A percentile compares a stretch with the other conserved stretches of the same genome.
phyloP scores from a whole-genome alignment of 2,113 vertebrate species.

The Himantopus leucocephalus region DNA sequence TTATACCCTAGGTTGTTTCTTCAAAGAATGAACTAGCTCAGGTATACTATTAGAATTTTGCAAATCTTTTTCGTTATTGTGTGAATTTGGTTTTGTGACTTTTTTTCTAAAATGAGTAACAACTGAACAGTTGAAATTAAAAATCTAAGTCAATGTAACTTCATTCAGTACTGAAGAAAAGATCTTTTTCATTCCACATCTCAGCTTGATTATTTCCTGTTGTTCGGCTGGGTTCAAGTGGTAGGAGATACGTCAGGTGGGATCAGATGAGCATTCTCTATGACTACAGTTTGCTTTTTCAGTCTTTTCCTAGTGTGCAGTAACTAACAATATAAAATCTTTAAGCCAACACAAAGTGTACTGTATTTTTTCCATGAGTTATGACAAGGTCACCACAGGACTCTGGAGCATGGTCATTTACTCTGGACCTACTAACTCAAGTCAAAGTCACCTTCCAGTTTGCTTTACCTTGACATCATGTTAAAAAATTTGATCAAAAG shows the following conservation, averaged over 20 bases:
- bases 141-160: background rate
- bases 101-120: background rate
- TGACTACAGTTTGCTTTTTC: background rate
- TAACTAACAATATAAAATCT: background rate
- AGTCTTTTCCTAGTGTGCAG: background rate
- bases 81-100: background rate
- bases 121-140: background rate
- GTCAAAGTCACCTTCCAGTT: background rate
- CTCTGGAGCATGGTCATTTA: background rate
- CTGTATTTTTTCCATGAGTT: background rate
- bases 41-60: background rate
- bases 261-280: background rate
- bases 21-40: background rate
- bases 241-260: background rate
- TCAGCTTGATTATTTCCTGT: background rate
- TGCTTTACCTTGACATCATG: background rate
- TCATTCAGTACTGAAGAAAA: background rate
- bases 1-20: background rate
- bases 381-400: background rate
- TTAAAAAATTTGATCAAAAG: background rate
- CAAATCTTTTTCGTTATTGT: background rate
- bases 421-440: background rate
- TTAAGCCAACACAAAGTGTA: background rate
- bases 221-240: background rate
- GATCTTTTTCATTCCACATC: background rate